Conservation (phyloP, 2,888 invertebrate species). For the Notocelia uddmanniana region DNA sequence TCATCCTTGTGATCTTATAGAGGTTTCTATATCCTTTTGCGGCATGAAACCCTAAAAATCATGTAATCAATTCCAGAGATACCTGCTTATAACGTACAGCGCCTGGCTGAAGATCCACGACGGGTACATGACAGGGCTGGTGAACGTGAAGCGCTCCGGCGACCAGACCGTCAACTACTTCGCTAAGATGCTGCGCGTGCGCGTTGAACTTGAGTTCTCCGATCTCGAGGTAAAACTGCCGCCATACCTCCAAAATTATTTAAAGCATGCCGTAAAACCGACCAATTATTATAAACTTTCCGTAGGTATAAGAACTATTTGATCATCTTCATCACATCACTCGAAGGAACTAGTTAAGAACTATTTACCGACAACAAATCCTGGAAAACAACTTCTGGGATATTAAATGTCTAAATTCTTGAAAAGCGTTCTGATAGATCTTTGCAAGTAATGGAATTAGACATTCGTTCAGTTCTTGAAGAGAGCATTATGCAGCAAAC, state of each 20-base stretch:
- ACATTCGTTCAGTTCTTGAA: background rate
- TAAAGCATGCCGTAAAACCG: no score
- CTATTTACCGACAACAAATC: no score
- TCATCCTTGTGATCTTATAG: no score
- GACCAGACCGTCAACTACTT: constrained; percentile 79
- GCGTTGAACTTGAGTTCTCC: constrained; percentile 71
- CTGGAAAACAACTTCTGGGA: no score
- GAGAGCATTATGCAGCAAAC: no score
- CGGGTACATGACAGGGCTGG: constrained; percentile 79
- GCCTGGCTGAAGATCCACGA: constrained; percentile 79
- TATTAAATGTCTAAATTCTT: background rate
- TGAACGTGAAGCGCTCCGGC: constrained; percentile 75
- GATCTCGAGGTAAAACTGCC: constrained; percentile 65
- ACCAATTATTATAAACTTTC: background rate
- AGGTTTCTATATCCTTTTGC: no score
- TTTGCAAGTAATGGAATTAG: background rate
- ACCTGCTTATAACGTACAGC: constrained; percentile 78
- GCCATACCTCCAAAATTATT: background rate
- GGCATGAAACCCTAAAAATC: no score
- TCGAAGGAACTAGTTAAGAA: no score
- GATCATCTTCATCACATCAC: no score
- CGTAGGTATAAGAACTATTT: no score
- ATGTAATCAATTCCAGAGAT: constrained; percentile 63
- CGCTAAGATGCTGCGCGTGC: constrained; percentile 78
- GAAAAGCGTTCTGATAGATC: background rate